Percentiles rank a stretch among this genome's conserved stretches.
phyloP scores from a whole-genome alignment of 2,113 vertebrate species.

The Sinosuthora webbiana region DNA sequence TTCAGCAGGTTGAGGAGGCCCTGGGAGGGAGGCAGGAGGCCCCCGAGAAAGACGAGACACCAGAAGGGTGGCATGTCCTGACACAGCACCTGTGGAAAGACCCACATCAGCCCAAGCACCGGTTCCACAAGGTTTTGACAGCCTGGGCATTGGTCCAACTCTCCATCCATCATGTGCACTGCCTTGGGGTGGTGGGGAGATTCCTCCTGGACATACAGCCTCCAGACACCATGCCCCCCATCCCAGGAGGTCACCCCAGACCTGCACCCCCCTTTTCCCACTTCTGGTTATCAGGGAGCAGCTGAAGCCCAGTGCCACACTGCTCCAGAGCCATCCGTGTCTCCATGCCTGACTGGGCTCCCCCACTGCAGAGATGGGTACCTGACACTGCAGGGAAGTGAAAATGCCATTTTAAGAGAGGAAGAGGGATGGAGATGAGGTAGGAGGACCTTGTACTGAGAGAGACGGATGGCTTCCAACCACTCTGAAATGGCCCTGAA shows the following conservation, averaged over 20 bases:
- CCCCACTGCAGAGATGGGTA: not conserved
- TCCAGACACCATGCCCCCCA: not conserved
- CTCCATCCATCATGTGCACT: fast-evolving
- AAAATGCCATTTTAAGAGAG: not conserved
- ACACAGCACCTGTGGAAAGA: not conserved
- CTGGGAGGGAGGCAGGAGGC: not conserved
- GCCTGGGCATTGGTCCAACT: not conserved
- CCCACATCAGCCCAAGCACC: not conserved
- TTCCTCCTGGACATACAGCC: not conserved
- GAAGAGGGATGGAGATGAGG: not conserved
- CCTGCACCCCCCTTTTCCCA: not conserved
- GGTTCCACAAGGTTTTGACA: not conserved
- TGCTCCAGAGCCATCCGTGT: not conserved
- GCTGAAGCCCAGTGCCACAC: fast-evolving
- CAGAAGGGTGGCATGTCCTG: not conserved
- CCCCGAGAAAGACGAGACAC: not conserved
- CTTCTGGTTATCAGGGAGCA: not conserved
- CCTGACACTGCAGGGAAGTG: not conserved
- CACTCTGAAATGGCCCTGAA: not conserved
- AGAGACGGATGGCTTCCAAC: not conserved
- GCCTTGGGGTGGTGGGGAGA: not conserved
- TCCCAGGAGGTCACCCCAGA: not conserved
- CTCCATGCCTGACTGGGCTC: not conserved
- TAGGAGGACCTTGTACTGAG: not conserved
- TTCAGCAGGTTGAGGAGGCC: not conserved